phyloP scores from a whole-genome alignment of 2,113 vertebrate genomes.

The Ariopsis seemanni region DNA sequence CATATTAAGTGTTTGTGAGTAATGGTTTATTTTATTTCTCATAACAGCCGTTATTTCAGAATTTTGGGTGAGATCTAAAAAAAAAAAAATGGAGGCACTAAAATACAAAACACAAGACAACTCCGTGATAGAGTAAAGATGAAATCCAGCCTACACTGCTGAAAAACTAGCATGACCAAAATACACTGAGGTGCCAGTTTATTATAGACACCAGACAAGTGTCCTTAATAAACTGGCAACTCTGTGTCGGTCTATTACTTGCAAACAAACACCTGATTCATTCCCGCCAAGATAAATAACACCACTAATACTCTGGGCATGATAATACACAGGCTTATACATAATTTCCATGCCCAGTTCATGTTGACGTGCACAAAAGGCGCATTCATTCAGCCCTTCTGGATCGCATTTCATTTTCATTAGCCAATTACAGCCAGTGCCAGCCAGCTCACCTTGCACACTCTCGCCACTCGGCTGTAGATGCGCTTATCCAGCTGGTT shows the following conservation, averaged over 20 bases:
- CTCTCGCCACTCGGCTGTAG: slow-evolving; percentile 81
- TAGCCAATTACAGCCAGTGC: slow-evolving; percentile 5
- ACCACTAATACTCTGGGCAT: slow-evolving; percentile 7
- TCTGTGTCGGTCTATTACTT: neutral
- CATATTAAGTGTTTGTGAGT: neutral
- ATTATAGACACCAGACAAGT: neutral
- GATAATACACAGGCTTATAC: slow-evolving; percentile 28
- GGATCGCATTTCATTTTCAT: slow-evolving; percentile 29
- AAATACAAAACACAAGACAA: neutral
- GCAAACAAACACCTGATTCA: slow-evolving; percentile 34
- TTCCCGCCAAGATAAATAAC: slow-evolving; percentile 21
- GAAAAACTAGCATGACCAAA: slow-evolving; percentile 14
- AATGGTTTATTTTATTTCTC: neutral
- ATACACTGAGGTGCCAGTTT: neutral
- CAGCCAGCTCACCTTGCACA: slow-evolving; percentile 79
- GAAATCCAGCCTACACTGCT: neutral
- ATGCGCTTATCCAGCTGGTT: slow-evolving; percentile 77
- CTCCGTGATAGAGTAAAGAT: neutral
- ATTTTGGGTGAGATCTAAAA: neutral
- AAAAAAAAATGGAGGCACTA: neutral
- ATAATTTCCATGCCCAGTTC: neutral
- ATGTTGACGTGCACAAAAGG: slow-evolving; percentile 31
- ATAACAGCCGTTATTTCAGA: neutral
- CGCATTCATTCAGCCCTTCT: slow-evolving; percentile 31
- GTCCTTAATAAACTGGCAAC: slow-evolving; percentile 6